Evolutionary conservation across 1,140 invertebrate species (phyloP), one percentile per base, ranked within the genome.

Genomic region (Frieseomelitta varia): DNA sequence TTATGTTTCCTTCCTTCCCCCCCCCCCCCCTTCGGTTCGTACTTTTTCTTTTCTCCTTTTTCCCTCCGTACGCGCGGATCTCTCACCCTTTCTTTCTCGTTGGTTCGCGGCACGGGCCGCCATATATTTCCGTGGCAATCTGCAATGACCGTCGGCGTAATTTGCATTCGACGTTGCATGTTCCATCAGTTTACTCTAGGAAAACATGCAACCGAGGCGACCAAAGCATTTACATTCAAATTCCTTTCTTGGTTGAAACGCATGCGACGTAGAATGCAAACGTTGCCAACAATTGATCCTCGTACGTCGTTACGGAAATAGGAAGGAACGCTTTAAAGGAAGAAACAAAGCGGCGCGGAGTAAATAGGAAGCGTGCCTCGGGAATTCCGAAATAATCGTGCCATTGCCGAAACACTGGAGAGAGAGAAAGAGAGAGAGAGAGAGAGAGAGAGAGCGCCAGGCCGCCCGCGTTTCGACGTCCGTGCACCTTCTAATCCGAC

Each of bases 91-190:
- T 83, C 47, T 71, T 82, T 51, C 85, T 27, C 19, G 24, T 21
- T 61, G 47, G 19, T 30, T 58, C 47, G 34, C 65, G 34, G 72
- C 24, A 65, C 76, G 69, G 73, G 67, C 19, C 81, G 68, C 65
- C 51, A 73, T 89, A 89, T 83, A 85, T 87, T 90, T 87, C 86
- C 85, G 85, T 83, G 88, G 88, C 83, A 90, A 90, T 90, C 88
- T 85, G 88, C 88, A 90, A 90, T 90, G 89, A 89, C 83, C 83
- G 89, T 56, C 88, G 67, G 76, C 83, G 86, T 90, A 86, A 87
- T 90, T 90, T 90, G 88, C 89, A 90, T 90, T 90, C 88, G 89
- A 90, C 86, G 89, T 90, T 90, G 89, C 89, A 90, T 90, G 89
- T 85, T 83, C 83, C 88, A 90, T 90, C 89, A 87, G 89, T 90